Evolutionary conservation across 2,888 invertebrate genomes (phyloP), one percentile per base, ranked within the genome.

Genomic region (Drosophila quasianomalipes): DNA sequence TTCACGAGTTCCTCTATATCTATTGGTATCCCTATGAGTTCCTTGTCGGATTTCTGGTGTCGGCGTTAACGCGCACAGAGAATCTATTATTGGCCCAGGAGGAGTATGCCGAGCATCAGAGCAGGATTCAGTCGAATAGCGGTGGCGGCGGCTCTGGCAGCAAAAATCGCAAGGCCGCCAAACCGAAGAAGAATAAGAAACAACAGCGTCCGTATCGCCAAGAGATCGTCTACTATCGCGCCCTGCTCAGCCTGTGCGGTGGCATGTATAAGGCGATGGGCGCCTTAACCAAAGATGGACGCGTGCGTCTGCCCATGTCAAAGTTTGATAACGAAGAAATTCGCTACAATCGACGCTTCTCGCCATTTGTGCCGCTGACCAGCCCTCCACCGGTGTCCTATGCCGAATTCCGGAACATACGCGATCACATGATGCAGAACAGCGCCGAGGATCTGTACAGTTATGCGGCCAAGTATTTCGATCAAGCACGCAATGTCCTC

Each of bases 11-110:
- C 93, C 96, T 98, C 88, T 99, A 98, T 92, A 97, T 99, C 83
- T 99, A 97, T 93, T 98, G 98, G 98, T 98, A 98, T 93, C 94
- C 99, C 33, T 98, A 98, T 93, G 99, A 99, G 94, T 97, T 98
- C 93, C 94, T 99, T 5, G 98, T 97, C 93, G 98, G 98, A 10
- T 99, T 99, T 97, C 94, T 99, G 72, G 96, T 98, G 3, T 98
- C 98, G 0, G 97, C 98, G 0, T 94, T 99, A 49, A 96, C 97
- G 0, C 95, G 98, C 72, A 99, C 99, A 0, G 98, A 98, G 90
- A 96, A 96, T 31, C 96, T 98, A 79, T 94, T 98, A 22, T 94
- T 96, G 52, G 97, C 97, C 75, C 97, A 96, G 86, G 97, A 97
- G 79, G 94, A 94, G 63, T 94, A 95, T 53, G 94, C 94, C 35